Evolutionary conservation across 2,888 invertebrate genomes (phyloP), one percentile per base, ranked within the genome.

Genomic region (Eupsilia transversa): DNA sequence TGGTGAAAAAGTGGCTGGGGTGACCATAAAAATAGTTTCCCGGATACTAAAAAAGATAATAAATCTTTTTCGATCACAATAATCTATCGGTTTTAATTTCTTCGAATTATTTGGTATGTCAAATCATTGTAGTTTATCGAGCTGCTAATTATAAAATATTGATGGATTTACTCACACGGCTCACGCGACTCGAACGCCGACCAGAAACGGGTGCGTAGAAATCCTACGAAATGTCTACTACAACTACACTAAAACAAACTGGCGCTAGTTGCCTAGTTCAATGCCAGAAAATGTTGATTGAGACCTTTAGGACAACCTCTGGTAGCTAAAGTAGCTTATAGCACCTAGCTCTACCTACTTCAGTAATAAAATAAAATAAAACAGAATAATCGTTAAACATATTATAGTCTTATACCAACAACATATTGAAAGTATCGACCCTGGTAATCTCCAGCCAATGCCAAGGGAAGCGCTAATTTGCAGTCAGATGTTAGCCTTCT

Each of bases 401-500:
- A 52, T n/a, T n/a, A 65, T 69, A 59, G 23, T 30, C 20, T 7
- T 61, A 46, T 23, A 61, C n/a, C n/a, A 73, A 61, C 5, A 76
- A 63, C 23, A 56, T 63, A 74, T 38, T 43, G 59, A 56, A 67
- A 74, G 38, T 83, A 83, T 83, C 77, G 82, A 82, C 79, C 79
- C 46, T 73, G 64, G 17, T 52, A 69, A 52, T 71, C 59, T 73
- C 79, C 63, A 82, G 49, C 72, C 61, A 83, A 80, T 79, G 83
- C 77, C 74, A 72, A 78, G 70, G 78, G 68, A 83, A 83, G 81
- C 71, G 80, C 70, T 87, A 86, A 88, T 89, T 87, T 82, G 78
- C 84, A 70, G 79, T 54, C 92, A 92, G 76, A 76, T 92, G 92
- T 61, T 74, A 46, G 46, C 65, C 76, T 89, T 92, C 92, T 74